Evolutionary conservation across 2,797 vertebrate species (phyloP), one percentile per base, ranked within the genome.

Genomic region (Helostoma temminkii): DNA sequence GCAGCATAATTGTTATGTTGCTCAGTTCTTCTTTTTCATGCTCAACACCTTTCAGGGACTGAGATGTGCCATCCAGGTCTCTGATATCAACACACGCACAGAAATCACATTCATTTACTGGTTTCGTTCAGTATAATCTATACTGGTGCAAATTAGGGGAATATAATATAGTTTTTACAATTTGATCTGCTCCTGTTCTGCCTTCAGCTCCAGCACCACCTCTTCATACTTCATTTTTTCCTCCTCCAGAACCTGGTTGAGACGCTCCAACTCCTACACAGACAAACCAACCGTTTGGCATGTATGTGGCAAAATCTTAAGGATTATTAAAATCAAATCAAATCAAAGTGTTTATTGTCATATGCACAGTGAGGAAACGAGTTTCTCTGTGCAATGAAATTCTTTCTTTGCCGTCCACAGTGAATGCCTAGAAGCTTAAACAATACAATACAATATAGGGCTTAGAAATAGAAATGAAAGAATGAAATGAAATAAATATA

Each of bases 181-280:
- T 84, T 94, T 97, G 85, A 98, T 98, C 85, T 98, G 96, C 19
- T 99, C 96, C 87, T 99, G 97, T 74, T 98, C 98, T 11, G 93
- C 74, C 71, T 93, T 94, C 82, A 99, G 93, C 79, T 99, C 98
- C 86, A 93, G 87, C 10, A 99, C 95, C 74, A 99, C 95, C 85
- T 98, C 98, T 78, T 99, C 97, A 83, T 97, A 98, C 85, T 90
- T 97, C 71, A 94, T 93, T 83, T 99, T 99, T 92, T 99, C 97
- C 1, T 97, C 96, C 81, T 98, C 97, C 84, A 99, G 90, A 3
- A 97, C 83, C 87, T 96, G 96, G 85, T 99, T 99, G 59, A 99
- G 91, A 32, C 95, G 95, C 80, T 98, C 96, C 0, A 99, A 93
- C 68, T 98, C 96, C 98, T 98, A 78, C 28, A 75, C 0, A 30